Evolutionary conservation across 2,888 invertebrate species (phyloP).

Genomic region (Scrobipalpa atriplicella): DNA sequence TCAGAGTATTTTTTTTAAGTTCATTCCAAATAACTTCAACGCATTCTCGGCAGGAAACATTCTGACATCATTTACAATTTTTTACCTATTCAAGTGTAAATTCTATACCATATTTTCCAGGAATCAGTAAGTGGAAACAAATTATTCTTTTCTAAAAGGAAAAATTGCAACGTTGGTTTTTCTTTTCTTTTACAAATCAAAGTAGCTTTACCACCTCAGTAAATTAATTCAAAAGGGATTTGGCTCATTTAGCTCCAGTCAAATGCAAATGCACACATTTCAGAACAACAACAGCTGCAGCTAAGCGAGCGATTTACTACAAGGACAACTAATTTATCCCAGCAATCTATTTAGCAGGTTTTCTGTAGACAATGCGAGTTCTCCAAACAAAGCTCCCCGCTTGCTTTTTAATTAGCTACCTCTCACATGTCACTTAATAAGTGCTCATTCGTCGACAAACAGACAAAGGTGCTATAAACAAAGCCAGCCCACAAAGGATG

Average conservation of each 20-base stretch:
- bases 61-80: too few relatives aligned
- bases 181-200: too few relatives aligned
- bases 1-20: too few relatives aligned
- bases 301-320: conserved; percentile 6
- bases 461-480: conserved; percentile 57
- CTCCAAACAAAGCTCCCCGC: conserved; percentile 37
- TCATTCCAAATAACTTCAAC: too few relatives aligned
- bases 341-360: conserved; percentile 19
- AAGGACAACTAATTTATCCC: conserved; percentile 7
- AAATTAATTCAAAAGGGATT: conserved; percentile 3
- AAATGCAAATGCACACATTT: conserved; percentile 4
- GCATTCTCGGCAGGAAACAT: too few relatives aligned
- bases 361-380: conserved; percentile 30
- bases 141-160: too few relatives aligned
- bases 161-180: too few relatives aligned
- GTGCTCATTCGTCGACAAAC: conserved; percentile 47
- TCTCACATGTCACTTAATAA: conserved; percentile 54
- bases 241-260: background rate
- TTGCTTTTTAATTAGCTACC: conserved; percentile 58
- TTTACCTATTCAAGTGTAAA: too few relatives aligned
- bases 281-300: background rate
- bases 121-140: too few relatives aligned
- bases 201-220: background rate
- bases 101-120: too few relatives aligned
- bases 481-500: conserved; percentile 57